These are phyloP conservation scores for Nomada ruficornis DNA, from an alignment of 2,888 invertebrate species.

Conservation along the genomic window DNA sequence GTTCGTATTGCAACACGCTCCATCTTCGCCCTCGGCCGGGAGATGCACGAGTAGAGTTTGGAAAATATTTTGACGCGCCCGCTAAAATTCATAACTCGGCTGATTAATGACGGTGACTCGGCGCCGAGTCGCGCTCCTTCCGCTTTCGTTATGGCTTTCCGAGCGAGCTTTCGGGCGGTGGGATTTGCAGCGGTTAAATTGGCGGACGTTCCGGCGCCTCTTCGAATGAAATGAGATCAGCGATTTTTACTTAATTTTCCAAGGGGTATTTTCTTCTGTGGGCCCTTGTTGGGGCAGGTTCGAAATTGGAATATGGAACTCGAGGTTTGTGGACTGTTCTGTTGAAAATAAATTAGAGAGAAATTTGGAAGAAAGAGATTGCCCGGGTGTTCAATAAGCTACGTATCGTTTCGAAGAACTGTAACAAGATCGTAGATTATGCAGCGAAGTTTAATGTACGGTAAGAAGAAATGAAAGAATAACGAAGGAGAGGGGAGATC, in stretches of 20 bases:
- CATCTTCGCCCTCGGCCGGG: slow-evolving; percentile 9
- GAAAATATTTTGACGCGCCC: slow-evolving; percentile 80
- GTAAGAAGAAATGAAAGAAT: too few relatives aligned
- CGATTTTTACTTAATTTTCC: background rate
- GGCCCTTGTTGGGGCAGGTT: too few relatives aligned
- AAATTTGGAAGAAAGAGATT: too few relatives aligned
- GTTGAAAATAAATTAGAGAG: too few relatives aligned
- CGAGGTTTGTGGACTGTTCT: too few relatives aligned
- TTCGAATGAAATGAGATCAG: background rate
- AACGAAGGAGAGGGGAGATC: too few relatives aligned
- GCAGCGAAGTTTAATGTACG: too few relatives aligned
- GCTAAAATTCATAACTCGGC: slow-evolving; percentile 63
- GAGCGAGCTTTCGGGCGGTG: background rate
- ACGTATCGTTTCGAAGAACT: too few relatives aligned
- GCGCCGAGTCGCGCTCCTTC: background rate
- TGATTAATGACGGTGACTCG: slow-evolving; percentile 64
- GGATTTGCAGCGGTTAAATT: background rate
- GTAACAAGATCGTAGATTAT: too few relatives aligned
- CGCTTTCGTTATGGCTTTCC: background rate
- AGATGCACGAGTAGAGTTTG: slow-evolving; percentile 69
- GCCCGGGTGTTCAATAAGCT: too few relatives aligned
- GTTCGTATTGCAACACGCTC: slow-evolving; percentile 35
- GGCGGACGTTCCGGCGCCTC: background rate
- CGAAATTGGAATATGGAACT: too few relatives aligned
- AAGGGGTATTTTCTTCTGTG: background rate